Conservation (phyloP, 2,888 invertebrate genomes). For the Cerceris ruficornis region DNA sequence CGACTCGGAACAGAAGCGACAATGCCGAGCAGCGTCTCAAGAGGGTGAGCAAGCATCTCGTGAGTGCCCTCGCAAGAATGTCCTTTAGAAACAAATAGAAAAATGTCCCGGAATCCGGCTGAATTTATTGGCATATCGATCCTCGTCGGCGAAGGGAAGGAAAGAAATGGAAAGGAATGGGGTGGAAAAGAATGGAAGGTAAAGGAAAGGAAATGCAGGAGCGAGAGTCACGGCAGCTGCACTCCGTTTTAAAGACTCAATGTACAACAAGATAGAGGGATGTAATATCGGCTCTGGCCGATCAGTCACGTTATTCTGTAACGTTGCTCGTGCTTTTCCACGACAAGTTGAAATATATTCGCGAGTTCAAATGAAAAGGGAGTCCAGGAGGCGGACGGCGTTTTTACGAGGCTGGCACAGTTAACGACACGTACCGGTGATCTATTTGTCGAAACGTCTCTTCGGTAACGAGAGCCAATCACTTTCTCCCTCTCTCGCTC, state of each 20-base stretch:
- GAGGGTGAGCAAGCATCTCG: conserved; percentile 33
- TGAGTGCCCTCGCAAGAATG: conserved; percentile 29
- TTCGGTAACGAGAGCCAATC: too few relatives aligned
- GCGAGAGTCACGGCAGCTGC: background rate
- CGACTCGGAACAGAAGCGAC: conserved; percentile 21
- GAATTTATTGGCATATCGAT: conserved; percentile 45
- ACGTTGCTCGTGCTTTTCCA: background rate
- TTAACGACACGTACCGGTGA: too few relatives aligned
- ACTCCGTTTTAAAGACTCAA: conserved; percentile 7
- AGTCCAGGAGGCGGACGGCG: too few relatives aligned
- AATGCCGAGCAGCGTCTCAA: conserved; percentile 37
- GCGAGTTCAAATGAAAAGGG: too few relatives aligned
- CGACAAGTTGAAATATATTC: background rate
- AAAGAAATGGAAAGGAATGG: background rate
- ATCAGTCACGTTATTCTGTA: conserved; percentile 3
- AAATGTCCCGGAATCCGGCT: conserved; percentile 29
- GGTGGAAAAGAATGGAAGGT: background rate
- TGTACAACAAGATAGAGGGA: background rate
- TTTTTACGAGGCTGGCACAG: too few relatives aligned
- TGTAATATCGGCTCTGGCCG: conserved; percentile 11
- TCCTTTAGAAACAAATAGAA: conserved; percentile 43
- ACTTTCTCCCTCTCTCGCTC: too few relatives aligned
- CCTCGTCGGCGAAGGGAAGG: background rate
- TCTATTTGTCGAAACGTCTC: too few relatives aligned
- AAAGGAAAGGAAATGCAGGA: background rate